Base-by-base conservation (phyloP, 2,888 invertebrate genomes). In the Cephus sareptanus region DNA sequence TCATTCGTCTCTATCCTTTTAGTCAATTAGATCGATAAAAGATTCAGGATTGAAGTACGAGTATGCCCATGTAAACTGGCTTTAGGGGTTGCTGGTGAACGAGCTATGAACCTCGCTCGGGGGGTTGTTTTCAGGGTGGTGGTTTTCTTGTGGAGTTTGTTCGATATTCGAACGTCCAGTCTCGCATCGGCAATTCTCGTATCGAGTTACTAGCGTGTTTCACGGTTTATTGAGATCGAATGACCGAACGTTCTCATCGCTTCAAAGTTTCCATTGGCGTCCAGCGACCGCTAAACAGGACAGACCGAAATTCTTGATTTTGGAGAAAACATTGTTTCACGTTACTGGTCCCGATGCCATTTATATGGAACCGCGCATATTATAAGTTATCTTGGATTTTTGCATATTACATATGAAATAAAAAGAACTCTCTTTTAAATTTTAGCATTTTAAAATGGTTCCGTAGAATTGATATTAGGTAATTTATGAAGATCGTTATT, bases 11-110 rank as follows among this genome's bases (percentile, higher is more conserved):
- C 76, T 56, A 81, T 81, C 82, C 84, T 84, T 83, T 85, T 83
- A 84, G 83, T 81, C 84, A 86, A 85, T 85, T 84, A 84, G 82
- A 76, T 76, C 77, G 78, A 85, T 83, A 84, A 85, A 84, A 82
- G 81, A 84, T 84, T 84, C 82, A 83, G 69, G 69, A 56, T 34
- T 12, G 23, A 11, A 71, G 9, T 1, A 31, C 23, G 33, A 71
- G 9, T 1, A 71, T 34, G 13, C 0, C 71, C 23, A 56, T 56
- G 56, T 56, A 23, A 56, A 56, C 23, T 56, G 56, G 31, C 31
- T 33, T 71, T 4, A 34, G 34, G 71, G 13, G 71, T 13, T 15
- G 71, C 71, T 31, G 34, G 31, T 9, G 34, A 71, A 71, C 71
- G 71, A 71, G 71, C 12, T 11, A 31, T 71, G 71, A 31, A 71